phyloP scores from a whole-genome alignment of 2,113 vertebrate species.

The Xenopus laevis region DNA sequence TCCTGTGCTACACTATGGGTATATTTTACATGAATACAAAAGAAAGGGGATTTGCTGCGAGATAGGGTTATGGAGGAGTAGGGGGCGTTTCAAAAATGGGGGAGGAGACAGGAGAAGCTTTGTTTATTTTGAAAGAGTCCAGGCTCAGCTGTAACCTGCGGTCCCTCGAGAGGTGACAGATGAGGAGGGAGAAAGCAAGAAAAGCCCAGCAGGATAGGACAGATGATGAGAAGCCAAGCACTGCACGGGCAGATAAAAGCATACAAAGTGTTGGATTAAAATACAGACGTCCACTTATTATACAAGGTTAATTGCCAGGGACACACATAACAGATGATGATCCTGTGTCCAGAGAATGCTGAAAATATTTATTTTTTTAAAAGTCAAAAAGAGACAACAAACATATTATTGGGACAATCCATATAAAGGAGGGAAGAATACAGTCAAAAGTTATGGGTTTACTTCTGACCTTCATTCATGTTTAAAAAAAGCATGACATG shows the following conservation, averaged over 20 bases:
- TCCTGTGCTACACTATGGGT: constrained; percentile 9
- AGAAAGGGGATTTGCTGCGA: constrained; percentile 18
- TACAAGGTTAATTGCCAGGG: background rate
- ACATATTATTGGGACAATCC: too few relatives aligned
- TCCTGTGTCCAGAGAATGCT: too few relatives aligned
- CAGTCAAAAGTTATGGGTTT: too few relatives aligned
- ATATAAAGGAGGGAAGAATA: too few relatives aligned
- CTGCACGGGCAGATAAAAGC: too few relatives aligned
- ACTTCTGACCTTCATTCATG: too few relatives aligned
- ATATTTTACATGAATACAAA: constrained; percentile 37
- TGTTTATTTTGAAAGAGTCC: constrained; percentile 40
- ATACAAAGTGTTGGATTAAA: background rate
- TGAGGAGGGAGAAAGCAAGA: constrained; percentile 14
- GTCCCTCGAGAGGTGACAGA: constrained; percentile 27
- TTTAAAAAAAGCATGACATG: too few relatives aligned
- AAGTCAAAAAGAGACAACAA: too few relatives aligned
- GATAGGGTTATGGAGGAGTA: constrained; percentile 40
- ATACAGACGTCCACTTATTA: background rate
- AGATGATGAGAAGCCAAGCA: background rate
- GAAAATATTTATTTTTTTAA: too few relatives aligned
- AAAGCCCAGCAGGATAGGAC: constrained; percentile 19
- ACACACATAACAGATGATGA: too few relatives aligned
- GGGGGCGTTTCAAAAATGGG: constrained; percentile 20
- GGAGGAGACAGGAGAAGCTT: constrained; percentile 36
- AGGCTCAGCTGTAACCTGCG: constrained; percentile 44